Conservation (phyloP, 2,113 vertebrate genomes). For the Okapia johnstoni region DNA sequence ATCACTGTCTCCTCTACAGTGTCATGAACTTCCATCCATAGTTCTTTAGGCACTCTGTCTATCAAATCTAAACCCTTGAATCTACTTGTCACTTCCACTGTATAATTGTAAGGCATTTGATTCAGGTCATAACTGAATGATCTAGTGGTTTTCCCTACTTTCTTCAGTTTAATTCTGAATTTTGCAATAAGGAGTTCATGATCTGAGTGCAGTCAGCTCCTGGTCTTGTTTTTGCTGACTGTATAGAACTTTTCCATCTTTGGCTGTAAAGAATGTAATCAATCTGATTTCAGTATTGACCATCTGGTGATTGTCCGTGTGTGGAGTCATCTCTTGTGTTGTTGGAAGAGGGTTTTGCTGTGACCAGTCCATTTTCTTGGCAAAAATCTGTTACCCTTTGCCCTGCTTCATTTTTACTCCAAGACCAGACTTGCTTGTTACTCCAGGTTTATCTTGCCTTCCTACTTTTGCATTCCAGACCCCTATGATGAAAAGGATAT, state of each 20-base stretch:
- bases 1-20: background rate
- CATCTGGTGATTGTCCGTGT: background rate
- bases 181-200: background rate
- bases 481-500: background rate
- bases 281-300: background rate
- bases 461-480: background rate
- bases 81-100: background rate
- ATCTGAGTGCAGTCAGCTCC: background rate
- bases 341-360: background rate
- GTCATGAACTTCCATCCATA: background rate
- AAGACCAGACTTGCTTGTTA: background rate
- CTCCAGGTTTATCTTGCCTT: background rate
- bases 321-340: background rate
- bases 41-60: background rate
- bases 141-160: background rate
- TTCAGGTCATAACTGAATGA: background rate
- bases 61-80: background rate
- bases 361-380: background rate
- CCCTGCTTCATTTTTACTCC: background rate
- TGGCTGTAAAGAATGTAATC: background rate
- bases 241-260: background rate
- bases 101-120: background rate
- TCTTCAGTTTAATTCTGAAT: too few species aligned
- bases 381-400: background rate
- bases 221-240: background rate